phyloP scores from a whole-genome alignment of 2,113 vertebrate genomes.

The Platysteira castanea region DNA sequence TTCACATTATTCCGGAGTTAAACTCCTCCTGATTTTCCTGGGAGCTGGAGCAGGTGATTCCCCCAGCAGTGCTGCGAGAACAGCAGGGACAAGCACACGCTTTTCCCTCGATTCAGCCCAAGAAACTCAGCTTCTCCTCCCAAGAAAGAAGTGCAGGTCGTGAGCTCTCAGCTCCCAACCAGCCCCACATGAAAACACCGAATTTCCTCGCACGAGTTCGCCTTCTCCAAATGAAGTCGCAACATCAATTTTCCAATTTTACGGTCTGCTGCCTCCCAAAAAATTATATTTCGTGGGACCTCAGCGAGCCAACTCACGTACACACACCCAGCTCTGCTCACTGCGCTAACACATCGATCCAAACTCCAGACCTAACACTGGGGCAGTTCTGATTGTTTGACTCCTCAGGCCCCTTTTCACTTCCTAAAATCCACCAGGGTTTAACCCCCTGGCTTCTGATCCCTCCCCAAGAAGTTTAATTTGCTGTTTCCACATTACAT shows the following conservation, averaged over 20 bases:
- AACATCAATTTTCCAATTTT: slow-evolving; percentile 57
- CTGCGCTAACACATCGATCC: neutral
- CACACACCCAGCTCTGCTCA: neutral
- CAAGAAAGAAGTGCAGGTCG: fast-evolving
- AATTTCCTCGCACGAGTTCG: neutral
- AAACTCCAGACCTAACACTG: neutral
- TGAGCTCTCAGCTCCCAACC: neutral
- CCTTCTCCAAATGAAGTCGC: neutral
- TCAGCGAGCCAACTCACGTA: neutral
- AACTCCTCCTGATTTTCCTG: neutral
- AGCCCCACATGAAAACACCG: neutral
- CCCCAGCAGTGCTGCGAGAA: too few relatives aligned
- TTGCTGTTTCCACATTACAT: neutral
- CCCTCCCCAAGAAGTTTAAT: neutral
- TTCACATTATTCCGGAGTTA: fast-evolving
- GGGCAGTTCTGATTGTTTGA: neutral
- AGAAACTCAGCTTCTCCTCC: neutral
- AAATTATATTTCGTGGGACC: slow-evolving; percentile 13
- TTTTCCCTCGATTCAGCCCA: fast-evolving
- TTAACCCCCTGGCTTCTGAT: neutral
- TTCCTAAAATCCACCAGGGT: neutral
- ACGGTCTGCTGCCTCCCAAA: neutral
- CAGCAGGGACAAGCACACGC: neutral
- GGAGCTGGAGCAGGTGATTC: neutral
- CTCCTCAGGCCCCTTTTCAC: neutral